Evolutionary conservation across 2,888 invertebrate species (phyloP).

Genomic region (Stenotaenia linearis): DNA sequence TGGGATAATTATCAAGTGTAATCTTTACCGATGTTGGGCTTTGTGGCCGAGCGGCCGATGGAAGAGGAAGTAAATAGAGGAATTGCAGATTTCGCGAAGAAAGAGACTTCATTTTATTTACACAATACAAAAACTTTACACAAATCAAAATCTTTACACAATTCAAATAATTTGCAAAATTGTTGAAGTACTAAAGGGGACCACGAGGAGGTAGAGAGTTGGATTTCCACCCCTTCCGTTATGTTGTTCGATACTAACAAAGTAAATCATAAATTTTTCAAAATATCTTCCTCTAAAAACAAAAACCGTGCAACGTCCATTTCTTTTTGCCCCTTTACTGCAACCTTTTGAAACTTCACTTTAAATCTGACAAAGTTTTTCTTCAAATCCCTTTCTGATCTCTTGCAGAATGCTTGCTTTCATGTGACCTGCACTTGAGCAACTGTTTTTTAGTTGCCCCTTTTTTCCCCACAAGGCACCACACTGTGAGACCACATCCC

Average conservation of each 20-base stretch:
- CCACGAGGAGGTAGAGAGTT: too few species aligned
- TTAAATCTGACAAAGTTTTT: constrained; percentile 3
- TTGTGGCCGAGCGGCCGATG: neutral
- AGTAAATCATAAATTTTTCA: too few species aligned
- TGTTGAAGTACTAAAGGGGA: too few species aligned
- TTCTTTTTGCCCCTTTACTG: neutral
- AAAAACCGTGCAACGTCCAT: neutral
- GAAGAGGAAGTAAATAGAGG: too few species aligned
- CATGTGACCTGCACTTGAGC: constrained; percentile 17
- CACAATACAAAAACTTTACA: too few species aligned
- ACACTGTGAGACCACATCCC: neutral
- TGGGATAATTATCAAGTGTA: neutral
- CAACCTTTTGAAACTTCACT: neutral
- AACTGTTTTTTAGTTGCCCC: neutral
- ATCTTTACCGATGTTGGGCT: neutral
- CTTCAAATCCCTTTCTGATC: constrained; percentile 3
- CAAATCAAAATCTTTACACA: too few species aligned
- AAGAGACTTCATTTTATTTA: too few species aligned
- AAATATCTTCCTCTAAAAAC: too few species aligned
- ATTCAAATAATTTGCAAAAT: too few species aligned
- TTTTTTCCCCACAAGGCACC: neutral
- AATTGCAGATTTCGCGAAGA: too few species aligned
- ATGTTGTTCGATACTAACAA: too few species aligned
- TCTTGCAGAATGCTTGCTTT: constrained; percentile 7
- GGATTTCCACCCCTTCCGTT: too few species aligned